phyloP scores from a whole-genome alignment of 2,113 vertebrate species.

The Bambusicola thoracicus region DNA sequence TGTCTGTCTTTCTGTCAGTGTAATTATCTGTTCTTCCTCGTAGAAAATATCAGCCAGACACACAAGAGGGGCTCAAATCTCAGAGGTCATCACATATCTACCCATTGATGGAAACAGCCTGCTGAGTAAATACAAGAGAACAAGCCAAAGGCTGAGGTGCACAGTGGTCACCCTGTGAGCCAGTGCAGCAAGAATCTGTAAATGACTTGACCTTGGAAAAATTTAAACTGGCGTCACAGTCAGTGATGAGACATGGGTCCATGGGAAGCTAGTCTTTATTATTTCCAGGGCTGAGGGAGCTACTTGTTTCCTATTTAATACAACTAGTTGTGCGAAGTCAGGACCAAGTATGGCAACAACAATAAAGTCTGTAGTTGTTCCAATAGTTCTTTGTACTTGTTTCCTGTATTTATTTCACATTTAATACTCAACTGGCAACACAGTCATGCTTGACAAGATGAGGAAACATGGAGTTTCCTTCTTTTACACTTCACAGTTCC shows the following conservation, averaged over 20 bases:
- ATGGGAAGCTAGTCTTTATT: slow-evolving; percentile 13
- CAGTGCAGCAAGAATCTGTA: fast-evolving
- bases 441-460: neutral
- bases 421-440: neutral
- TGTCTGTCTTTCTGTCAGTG: neutral
- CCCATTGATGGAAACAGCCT: neutral
- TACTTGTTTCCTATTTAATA: slow-evolving; percentile 39
- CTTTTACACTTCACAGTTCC: slow-evolving; percentile 16
- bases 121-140: neutral
- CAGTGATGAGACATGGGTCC: neutral
- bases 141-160: neutral
- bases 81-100: neutral
- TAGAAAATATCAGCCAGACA: neutral
- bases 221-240: neutral
- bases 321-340: neutral
- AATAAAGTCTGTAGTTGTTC: neutral
- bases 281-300: slow-evolving; percentile 1
- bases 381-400: slow-evolving; percentile 33
- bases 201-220: neutral
- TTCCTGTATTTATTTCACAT: slow-evolving; percentile 52
- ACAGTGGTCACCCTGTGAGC: neutral
- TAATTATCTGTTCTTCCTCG: neutral
- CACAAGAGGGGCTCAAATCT: neutral
- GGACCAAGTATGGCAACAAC: slow-evolving; percentile 2
- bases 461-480: slow-evolving; percentile 9